Conservation (phyloP, 1,140 invertebrate species). For the Atta colombica region DNA sequence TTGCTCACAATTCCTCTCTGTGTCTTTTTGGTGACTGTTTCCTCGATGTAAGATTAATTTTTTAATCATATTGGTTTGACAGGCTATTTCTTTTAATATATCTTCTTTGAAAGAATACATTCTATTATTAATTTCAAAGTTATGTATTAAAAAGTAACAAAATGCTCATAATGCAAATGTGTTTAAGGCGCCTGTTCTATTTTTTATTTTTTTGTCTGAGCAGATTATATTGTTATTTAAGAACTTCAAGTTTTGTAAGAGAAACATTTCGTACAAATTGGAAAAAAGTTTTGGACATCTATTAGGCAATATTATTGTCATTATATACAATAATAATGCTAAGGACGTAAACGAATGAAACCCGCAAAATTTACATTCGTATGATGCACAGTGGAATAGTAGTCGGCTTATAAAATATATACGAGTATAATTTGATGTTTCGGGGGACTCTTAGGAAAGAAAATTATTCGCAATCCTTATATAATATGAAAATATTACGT, state of each 20-base stretch:
- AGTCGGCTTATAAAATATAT: slow-evolving; percentile 1
- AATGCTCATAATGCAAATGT: neutral
- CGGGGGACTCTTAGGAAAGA: slow-evolving; percentile 6
- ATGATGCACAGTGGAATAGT: slow-evolving; percentile 26
- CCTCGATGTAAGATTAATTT: neutral
- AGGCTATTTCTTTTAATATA: neutral
- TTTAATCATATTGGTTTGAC: neutral
- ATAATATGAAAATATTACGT: neutral
- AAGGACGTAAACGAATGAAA: neutral
- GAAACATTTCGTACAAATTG: neutral
- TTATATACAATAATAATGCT: neutral
- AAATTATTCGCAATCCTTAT: slow-evolving; percentile 15
- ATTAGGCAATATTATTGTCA: neutral
- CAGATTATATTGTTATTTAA: neutral
- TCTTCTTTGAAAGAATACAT: neutral
- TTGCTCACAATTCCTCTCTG: neutral
- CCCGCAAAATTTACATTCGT: slow-evolving; percentile 34
- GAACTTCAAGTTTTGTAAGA: neutral
- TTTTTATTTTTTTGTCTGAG: neutral
- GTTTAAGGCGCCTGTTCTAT: neutral
- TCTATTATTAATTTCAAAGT: neutral
- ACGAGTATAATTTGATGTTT: slow-evolving; percentile 20
- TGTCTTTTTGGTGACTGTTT: neutral
- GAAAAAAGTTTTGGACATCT: neutral
- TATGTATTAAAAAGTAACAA: neutral